Base-by-base conservation (phyloP, 2,888 invertebrate genomes). In the Eulithis testata region DNA sequence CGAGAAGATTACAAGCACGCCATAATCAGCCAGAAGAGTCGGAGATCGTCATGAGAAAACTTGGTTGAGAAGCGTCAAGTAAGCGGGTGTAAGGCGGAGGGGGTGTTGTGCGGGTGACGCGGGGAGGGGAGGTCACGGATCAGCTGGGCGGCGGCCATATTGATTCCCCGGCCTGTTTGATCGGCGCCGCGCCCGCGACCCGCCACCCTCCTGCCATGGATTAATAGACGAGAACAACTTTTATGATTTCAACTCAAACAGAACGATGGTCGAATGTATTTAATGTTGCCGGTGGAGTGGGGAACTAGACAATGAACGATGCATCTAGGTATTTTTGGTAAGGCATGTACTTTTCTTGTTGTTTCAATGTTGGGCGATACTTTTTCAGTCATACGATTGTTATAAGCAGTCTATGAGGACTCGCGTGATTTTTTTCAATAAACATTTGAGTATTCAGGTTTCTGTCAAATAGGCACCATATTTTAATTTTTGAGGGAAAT, bases 91-190 rank as follows among this genome's bases (percentile, higher is more conserved):
- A 80, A 73, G 81, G 77, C 73, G 76, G 75, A 66, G 77, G 70
- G 77, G 72, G 70, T 52, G 74, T 70, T 73, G 81, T 74, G 76
- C 71, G 78, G 73, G 78, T 73, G 75, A 74, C 78, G 88, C 82
- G 88, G 86, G 85, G 80, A 73, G 87, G 82, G 86, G 90, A 87
- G 91, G 90, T 90, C 90, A 88, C 90, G 90, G 91, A 92, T 92
- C 92, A 91, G 92, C 92, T 91, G 91, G 92, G 91, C 89, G 91
- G 90, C 91, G 89, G 90, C 91, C 92, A 91, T 92, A 92, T 92
- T 92, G 92, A 92, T 92, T 92, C 92, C 86, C 89, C 87, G 88
- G 90, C 90, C 90, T 90, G 90, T 91, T 91, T 91, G 91, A 91
- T 90, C 91, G 90, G 90, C 88, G 87, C 87, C 89, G 82, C 86